Conservation (phyloP, 2,113 vertebrate genomes). For the Chamaetylas fuelleborni region DNA sequence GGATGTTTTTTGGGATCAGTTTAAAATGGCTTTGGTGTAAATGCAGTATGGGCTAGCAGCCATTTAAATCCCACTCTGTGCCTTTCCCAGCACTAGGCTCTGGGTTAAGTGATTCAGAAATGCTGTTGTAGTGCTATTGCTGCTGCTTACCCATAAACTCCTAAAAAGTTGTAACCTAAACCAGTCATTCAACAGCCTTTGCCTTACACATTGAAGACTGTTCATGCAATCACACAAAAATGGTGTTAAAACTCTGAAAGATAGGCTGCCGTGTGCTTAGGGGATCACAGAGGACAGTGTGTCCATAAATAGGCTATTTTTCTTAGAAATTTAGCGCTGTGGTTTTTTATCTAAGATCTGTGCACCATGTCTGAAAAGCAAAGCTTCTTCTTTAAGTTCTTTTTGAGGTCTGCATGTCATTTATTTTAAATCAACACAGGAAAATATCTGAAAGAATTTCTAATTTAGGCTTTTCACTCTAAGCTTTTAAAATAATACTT, state of each 20-base stretch:
- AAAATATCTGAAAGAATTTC: neutral
- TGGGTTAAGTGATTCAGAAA: neutral
- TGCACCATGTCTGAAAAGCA: neutral
- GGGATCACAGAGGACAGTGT: neutral
- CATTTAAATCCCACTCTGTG: neutral
- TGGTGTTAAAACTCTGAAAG: neutral
- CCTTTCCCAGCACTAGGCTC: neutral
- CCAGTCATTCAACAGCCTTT: neutral
- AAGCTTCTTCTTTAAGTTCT: neutral
- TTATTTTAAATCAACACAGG: neutral
- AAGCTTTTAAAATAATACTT: neutral
- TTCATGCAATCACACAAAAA: neutral
- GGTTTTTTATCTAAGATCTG: slow-evolving; percentile 25
- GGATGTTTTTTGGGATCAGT: neutral
- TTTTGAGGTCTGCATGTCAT: neutral
- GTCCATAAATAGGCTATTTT: neutral
- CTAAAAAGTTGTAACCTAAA: neutral
- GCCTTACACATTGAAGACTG: neutral
- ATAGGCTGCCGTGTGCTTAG: neutral
- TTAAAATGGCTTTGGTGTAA: neutral
- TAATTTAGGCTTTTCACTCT: neutral
- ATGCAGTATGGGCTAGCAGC: neutral
- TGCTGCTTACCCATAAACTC: neutral
- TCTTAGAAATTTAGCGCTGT: neutral
- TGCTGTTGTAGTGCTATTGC: neutral